phyloP scores from a whole-genome alignment of 2,797 vertebrate species.

The Nyctalus aviator region DNA sequence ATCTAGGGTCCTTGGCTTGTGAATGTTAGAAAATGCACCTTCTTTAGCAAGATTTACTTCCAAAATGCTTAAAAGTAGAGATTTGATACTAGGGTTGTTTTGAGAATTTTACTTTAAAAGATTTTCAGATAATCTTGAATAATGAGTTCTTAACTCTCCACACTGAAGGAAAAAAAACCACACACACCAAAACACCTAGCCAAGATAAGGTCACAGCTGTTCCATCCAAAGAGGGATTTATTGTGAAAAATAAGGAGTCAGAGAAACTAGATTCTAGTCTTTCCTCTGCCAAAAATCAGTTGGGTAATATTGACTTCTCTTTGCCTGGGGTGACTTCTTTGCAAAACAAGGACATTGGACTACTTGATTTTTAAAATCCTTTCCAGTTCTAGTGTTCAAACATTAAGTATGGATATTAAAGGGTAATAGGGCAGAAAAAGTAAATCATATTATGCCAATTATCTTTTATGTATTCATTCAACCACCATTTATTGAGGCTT shows the following conservation, averaged over 20 bases:
- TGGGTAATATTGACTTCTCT: conserved; percentile 31
- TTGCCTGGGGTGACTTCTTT: neutral
- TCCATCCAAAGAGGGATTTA: conserved; percentile 24
- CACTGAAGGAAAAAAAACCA: neutral
- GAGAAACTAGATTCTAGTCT: conserved; percentile 2
- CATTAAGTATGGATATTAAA: neutral
- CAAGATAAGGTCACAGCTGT: neutral
- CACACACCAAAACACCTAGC: neutral
- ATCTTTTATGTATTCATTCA: neutral
- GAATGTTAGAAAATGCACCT: neutral
- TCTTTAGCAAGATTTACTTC: conserved; percentile 2
- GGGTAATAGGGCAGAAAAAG: neutral
- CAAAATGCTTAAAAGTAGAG: neutral
- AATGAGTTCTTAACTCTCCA: neutral
- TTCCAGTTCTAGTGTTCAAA: conserved; percentile 28
- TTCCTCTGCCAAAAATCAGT: neutral
- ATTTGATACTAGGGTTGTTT: neutral
- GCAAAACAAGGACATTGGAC: conserved; percentile 27
- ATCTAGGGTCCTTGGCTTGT: neutral
- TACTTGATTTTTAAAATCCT: conserved; percentile 35
- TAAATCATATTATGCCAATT: neutral
- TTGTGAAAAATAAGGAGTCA: conserved; percentile 16
- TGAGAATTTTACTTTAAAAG: conserved; percentile 27
- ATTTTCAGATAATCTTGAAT: conserved; percentile 36
- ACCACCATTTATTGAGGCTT: neutral